These are phyloP conservation scores for Serripes groenlandicus DNA, from an alignment of 2,888 invertebrate species.

Conservation along the genomic window DNA sequence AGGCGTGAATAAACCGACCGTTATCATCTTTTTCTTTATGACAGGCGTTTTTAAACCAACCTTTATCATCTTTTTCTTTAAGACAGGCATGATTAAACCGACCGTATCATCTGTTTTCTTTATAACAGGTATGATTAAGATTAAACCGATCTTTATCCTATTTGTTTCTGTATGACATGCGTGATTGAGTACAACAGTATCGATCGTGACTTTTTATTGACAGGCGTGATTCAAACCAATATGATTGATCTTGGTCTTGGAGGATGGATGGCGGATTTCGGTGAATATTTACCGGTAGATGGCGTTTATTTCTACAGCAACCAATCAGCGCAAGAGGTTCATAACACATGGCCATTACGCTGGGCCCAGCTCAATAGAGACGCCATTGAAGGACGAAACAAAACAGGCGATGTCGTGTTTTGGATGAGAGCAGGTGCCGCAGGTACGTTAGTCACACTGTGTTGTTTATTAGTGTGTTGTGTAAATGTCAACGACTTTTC, in stretches of 20 bases:
- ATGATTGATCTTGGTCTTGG: slow-evolving; percentile 81
- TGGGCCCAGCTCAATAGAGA: slow-evolving; percentile 82
- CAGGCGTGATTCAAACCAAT: slow-evolving; percentile 75
- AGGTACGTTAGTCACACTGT: too few relatives aligned
- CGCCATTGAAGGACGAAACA: slow-evolving; percentile 78
- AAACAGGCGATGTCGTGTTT: slow-evolving; percentile 81
- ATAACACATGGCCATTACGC: slow-evolving; percentile 80
- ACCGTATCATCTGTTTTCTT: too few relatives aligned
- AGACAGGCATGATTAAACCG: too few relatives aligned
- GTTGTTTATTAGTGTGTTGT: too few relatives aligned
- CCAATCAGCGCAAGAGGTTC: slow-evolving; percentile 69
- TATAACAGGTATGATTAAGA: too few relatives aligned
- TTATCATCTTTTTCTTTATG: too few relatives aligned
- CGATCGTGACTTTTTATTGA: not conserved
- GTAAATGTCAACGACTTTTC: not conserved
- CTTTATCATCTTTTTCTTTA: too few relatives aligned
- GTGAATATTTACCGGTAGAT: slow-evolving; percentile 81
- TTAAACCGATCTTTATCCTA: too few relatives aligned
- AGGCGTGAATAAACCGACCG: too few relatives aligned
- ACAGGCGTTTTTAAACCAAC: too few relatives aligned
- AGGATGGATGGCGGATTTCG: slow-evolving; percentile 85
- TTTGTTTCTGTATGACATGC: too few relatives aligned
- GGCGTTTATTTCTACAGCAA: slow-evolving; percentile 69
- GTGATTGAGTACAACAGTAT: too few relatives aligned
- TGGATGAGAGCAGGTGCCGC: slow-evolving; percentile 81